Percentiles rank a stretch among this genome's conserved stretches.
Evolutionary conservation across 2,888 invertebrate species (phyloP).

Genomic region (Timema podura): DNA sequence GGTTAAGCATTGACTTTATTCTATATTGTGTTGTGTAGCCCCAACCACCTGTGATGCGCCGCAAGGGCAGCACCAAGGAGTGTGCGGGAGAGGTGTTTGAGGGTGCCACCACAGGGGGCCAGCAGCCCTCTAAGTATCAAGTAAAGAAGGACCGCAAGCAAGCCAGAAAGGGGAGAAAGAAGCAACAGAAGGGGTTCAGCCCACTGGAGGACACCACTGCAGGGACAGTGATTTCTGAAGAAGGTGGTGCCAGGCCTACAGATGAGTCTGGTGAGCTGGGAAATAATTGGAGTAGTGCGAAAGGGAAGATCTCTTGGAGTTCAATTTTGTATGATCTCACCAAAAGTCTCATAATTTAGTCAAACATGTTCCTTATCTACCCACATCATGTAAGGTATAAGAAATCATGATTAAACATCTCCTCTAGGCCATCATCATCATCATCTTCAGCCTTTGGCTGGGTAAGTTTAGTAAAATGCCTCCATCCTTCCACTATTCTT

Average conservation of each 20-base stretch:
- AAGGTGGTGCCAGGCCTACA: conserved; percentile 12
- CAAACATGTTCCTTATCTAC: too few species aligned
- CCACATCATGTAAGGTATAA: too few species aligned
- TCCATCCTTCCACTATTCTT: too few species aligned
- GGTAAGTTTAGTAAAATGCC: too few species aligned
- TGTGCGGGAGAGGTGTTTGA: conserved; percentile 36
- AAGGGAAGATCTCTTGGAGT: too few species aligned
- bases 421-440: too few species aligned
- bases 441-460: too few species aligned
- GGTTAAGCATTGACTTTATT: neutral
- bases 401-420: too few species aligned
- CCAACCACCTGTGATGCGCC: conserved; percentile 57
- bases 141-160: conserved; percentile 60
- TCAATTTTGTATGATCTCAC: too few species aligned
- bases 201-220: conserved; percentile 3
- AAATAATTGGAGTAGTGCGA: too few species aligned
- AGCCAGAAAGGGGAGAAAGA: conserved; percentile 53
- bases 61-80: conserved; percentile 38
- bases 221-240: conserved; percentile 20
- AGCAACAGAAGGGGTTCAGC: conserved; percentile 33
- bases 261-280: too few species aligned
- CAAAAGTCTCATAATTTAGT: too few species aligned
- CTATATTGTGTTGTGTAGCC: conserved; percentile 42
- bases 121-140: conserved; percentile 61
- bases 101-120: conserved; percentile 44